Conservation (phyloP, 2,797 vertebrate genomes). For the Sparus aurata region DNA sequence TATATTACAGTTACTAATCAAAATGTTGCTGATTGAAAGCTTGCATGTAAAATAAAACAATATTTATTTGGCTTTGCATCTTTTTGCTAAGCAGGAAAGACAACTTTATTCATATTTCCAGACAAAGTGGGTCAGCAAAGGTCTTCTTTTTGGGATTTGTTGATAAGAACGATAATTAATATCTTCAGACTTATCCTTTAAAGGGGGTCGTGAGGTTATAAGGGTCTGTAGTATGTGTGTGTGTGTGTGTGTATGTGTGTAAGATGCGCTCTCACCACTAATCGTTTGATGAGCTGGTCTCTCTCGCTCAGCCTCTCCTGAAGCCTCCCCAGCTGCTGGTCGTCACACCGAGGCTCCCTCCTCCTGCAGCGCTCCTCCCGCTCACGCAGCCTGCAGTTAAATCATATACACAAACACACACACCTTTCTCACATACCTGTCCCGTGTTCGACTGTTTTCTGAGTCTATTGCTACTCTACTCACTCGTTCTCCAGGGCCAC, state of each 20-base stretch:
- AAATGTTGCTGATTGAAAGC: too few relatives aligned
- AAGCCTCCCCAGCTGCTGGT: slow-evolving; percentile 89
- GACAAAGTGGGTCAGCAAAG: too few relatives aligned
- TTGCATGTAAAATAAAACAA: too few relatives aligned
- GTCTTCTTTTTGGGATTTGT: background rate
- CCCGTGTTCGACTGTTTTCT: background rate
- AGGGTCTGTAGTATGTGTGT: background rate
- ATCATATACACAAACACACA: slow-evolving; percentile 63
- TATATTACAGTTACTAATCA: too few relatives aligned
- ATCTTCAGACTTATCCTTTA: background rate
- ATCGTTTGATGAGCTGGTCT: slow-evolving; percentile 92
- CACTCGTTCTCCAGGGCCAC: slow-evolving; percentile 92
- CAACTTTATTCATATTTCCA: too few relatives aligned
- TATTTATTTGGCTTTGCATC: too few relatives aligned
- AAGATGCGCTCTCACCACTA: slow-evolving; percentile 87
- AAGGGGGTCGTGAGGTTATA: too few relatives aligned
- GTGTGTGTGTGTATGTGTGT: background rate
- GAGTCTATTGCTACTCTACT: slow-evolving; percentile 57
- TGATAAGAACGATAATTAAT: background rate
- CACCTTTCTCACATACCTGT: slow-evolving; percentile 41
- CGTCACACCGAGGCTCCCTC: slow-evolving; percentile 88
- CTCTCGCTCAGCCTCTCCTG: slow-evolving; percentile 92
- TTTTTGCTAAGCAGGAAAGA: too few relatives aligned
- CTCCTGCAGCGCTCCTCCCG: slow-evolving; percentile 90
- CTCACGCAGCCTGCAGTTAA: slow-evolving; percentile 88